Conservation (phyloP, 2,113 vertebrate species). For the Macrotis lagotis region DNA sequence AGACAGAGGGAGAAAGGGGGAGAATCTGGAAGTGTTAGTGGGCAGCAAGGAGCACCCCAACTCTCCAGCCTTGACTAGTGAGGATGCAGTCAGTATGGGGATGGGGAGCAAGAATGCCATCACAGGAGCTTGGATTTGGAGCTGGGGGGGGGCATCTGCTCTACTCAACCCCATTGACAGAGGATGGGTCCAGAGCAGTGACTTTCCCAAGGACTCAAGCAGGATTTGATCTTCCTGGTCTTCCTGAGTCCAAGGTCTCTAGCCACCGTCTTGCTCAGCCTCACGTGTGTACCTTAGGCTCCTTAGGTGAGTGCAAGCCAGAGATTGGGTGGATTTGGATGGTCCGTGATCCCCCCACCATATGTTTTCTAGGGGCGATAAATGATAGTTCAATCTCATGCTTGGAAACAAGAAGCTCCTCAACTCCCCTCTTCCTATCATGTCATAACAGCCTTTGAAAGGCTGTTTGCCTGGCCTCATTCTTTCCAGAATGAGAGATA, state of each 20-base stretch:
- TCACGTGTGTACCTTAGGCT: not conserved
- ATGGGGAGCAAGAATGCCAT: not conserved
- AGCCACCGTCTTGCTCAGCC: no score
- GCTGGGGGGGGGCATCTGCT: no score
- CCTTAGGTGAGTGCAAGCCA: not conserved
- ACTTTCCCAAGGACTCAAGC: no score
- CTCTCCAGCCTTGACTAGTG: no score
- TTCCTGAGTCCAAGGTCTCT: no score
- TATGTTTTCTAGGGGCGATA: not conserved
- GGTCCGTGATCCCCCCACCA: no score
- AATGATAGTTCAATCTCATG: not conserved
- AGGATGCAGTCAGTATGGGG: no score
- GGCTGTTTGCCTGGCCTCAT: not conserved
- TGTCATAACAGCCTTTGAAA: no score
- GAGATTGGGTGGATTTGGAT: not conserved
- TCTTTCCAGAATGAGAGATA: not conserved
- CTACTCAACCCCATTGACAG: not conserved
- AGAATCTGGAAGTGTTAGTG: not conserved
- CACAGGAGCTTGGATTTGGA: not conserved
- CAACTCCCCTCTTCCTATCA: no score
- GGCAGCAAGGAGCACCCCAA: no score
- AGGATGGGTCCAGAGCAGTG: not conserved
- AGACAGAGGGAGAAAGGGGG: not conserved
- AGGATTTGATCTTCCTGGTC: no score
- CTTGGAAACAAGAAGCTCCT: not conserved